Conservation (phyloP, 2,888 invertebrate genomes). For the Oscheius onirici region DNA sequence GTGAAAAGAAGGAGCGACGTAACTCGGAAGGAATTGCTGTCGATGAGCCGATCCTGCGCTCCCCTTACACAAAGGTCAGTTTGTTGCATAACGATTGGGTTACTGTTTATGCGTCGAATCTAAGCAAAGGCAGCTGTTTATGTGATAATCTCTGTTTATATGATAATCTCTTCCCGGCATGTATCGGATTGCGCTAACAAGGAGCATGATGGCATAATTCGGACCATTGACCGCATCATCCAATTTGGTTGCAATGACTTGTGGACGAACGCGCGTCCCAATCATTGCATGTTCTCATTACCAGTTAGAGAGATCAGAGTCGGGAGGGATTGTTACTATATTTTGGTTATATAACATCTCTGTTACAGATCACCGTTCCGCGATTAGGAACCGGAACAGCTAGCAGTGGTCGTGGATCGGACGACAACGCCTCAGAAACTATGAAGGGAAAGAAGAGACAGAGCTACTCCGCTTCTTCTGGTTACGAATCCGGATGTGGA, state of each 20-base stretch:
- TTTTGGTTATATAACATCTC: not conserved
- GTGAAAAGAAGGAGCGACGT: constrained; percentile 34
- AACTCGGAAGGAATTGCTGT: constrained; percentile 36
- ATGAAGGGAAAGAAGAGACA: constrained; percentile 46
- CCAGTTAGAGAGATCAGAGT: constrained; percentile 17
- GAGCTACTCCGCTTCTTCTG: constrained; percentile 57
- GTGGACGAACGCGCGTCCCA: constrained; percentile 12
- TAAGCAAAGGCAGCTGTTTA: constrained; percentile 3
- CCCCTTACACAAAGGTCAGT: constrained; percentile 34
- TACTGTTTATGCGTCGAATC: constrained; percentile 12
- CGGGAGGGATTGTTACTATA: not conserved
- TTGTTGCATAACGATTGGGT: not conserved
- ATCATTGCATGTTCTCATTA: constrained; percentile 19
- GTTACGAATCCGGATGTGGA: constrained; percentile 54
- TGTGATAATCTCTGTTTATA: not conserved
- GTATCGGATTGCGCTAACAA: constrained; percentile 30
- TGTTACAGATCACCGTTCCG: constrained; percentile 43
- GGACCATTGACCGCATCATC: constrained; percentile 16
- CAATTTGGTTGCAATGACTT: constrained; percentile 18
- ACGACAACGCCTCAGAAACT: constrained; percentile 38
- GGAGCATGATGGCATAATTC: constrained; percentile 27
- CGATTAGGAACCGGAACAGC: constrained; percentile 43
- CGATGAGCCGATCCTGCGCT: constrained; percentile 22
- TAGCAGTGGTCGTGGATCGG: constrained; percentile 48
- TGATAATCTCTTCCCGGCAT: not conserved